Conservation (phyloP, 2,113 vertebrate species). For the Casuarius casuarius region DNA sequence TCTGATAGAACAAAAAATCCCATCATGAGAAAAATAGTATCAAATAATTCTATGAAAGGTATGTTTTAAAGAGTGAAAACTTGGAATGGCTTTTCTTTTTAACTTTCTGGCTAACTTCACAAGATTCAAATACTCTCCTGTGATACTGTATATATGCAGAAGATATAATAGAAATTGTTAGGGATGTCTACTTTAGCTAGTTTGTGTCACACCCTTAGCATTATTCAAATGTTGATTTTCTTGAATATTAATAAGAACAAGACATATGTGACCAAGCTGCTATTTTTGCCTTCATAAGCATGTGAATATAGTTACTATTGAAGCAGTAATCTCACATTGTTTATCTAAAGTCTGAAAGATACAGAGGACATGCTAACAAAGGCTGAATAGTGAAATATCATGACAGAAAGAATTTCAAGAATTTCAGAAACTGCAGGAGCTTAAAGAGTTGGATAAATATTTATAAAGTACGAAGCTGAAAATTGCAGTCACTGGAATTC, state of each 20-base stretch:
- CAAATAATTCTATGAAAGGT: background rate
- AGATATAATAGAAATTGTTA: background rate
- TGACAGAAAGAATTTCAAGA: conserved; percentile 12
- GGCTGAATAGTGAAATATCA: background rate
- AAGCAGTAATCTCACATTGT: background rate
- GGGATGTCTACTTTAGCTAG: background rate
- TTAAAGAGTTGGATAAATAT: conserved; percentile 50
- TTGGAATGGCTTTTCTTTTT: background rate
- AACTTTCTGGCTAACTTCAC: background rate
- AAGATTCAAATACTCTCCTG: background rate
- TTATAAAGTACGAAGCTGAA: conserved; percentile 45
- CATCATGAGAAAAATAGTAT: background rate
- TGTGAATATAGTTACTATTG: background rate
- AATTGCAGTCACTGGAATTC: conserved; percentile 24
- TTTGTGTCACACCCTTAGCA: background rate
- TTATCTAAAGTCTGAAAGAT: background rate
- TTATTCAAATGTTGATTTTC: background rate
- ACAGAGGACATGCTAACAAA: background rate
- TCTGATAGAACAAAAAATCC: background rate
- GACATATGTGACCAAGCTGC: background rate
- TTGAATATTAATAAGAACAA: background rate
- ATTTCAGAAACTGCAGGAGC: conserved; percentile 2
- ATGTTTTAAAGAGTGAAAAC: background rate
- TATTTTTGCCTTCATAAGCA: background rate
- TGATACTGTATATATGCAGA: background rate